Evolutionary conservation across 2,888 invertebrate genomes (phyloP), one percentile per base, ranked within the genome.

Genomic region (Operophtera brumata): DNA sequence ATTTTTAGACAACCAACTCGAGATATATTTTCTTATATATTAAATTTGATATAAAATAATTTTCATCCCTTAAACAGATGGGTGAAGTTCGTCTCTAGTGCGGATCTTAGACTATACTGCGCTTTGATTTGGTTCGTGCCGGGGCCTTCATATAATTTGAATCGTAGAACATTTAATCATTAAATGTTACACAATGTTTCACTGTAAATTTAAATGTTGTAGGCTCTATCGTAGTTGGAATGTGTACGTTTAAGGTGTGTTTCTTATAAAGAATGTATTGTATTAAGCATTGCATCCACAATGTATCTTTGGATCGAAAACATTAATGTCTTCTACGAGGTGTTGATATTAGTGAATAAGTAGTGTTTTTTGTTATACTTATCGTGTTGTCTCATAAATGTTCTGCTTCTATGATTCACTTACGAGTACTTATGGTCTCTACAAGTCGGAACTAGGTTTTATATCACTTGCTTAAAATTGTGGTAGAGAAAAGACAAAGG

Each of bases 331-430:
- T n/a, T 30, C 9, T 9, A 30, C 6, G 30, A 9, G 28, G 30
- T 34, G 3, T 13, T 36, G 12, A 8, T 6, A 36, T 12, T 36
- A 35, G 11, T 5, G 5, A 45, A 8, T n/a, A 45, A 26, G 32
- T 20, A 2, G 36, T 36, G 6, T 41, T 28, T 11, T 49, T 49
- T 12, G 5, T 14, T 13, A 11, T 11, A 9, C 10, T n/a, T 34
- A 12, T 36, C 36, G 42, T 26, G 42, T 39, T 39, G 34, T 28
- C 39, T 30, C 14, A 30, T 12, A 26, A 28, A 46, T 36, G 30
- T n/a, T 36, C 14, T 41, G 35, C 20, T 6, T 54, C 35, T 44
- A 44, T 48, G 37, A 34, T 47, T 53, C 36, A 9, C 36, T 30
- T 50, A 37, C 41, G 26, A 12, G 20, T 20, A n/a, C n/a, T n/a